These are phyloP conservation scores for Arrhopalites spinosus DNA, from an alignment of 2,888 invertebrate species.

Conservation along the genomic window DNA sequence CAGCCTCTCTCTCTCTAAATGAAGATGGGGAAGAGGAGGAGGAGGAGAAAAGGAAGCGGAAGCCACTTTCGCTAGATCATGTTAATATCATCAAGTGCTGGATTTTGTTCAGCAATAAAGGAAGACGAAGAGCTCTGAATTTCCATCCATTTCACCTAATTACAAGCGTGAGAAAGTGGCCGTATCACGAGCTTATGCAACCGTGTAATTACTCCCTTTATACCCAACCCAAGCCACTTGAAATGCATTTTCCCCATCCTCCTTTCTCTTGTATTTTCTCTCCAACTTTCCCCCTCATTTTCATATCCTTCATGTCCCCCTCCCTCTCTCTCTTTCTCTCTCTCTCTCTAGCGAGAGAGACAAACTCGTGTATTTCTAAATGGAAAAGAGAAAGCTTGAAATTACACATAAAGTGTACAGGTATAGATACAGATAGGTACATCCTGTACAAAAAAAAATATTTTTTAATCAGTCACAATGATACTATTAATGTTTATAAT, in stretches of 20 bases:
- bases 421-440: too few species aligned
- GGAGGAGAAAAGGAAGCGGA: constrained; percentile 7
- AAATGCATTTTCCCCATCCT: neutral
- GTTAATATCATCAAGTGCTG: constrained; percentile 33
- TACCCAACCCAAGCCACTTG: neutral
- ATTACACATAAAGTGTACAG: too few species aligned
- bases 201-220: constrained; percentile 41
- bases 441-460: too few species aligned
- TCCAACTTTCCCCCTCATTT: neutral
- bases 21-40: neutral
- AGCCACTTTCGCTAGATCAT: constrained; percentile 15
- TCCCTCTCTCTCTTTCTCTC: too few species aligned
- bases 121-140: constrained; percentile 25
- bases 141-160: constrained; percentile 45
- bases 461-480: too few species aligned
- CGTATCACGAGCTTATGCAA: constrained; percentile 33
- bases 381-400: too few species aligned
- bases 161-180: constrained; percentile 44
- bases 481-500: too few species aligned
- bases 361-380: too few species aligned
- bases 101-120: constrained; percentile 39
- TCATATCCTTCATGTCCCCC: neutral
- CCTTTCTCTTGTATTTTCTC: neutral
- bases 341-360: too few species aligned
- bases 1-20: neutral